These are phyloP conservation scores for Brachionus rubens DNA, from an alignment of 1,140 invertebrate species.

Conservation along the genomic window DNA sequence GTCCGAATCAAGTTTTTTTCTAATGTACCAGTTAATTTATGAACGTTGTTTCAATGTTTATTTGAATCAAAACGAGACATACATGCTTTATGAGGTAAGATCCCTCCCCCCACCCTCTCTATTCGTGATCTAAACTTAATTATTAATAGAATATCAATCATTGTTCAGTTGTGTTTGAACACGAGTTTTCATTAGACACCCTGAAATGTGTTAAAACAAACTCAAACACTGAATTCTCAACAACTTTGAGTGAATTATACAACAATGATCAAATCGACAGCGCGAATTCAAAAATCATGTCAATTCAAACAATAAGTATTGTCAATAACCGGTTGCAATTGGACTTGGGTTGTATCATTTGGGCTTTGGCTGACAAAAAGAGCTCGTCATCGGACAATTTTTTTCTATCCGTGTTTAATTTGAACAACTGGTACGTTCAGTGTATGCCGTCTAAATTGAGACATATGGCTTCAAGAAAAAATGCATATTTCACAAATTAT, in stretches of 20 bases:
- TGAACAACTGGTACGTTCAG: conserved; percentile 33
- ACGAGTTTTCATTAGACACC: background rate
- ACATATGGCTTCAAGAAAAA: background rate
- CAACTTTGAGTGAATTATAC: background rate
- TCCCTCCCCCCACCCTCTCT: background rate
- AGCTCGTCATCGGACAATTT: background rate
- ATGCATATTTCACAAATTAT: conserved; percentile 11
- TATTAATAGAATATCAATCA: background rate
- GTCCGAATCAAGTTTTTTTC: conserved; percentile 5
- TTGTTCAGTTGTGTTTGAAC: conserved; percentile 10
- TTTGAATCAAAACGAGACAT: background rate
- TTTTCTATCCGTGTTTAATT: background rate
- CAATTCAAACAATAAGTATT: background rate
- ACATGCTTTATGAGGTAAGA: conserved; percentile 1
- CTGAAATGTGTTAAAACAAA: conserved; percentile 33
- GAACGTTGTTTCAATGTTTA: background rate
- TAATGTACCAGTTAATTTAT: conserved; percentile 12
- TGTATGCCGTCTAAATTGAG: conserved; percentile 9
- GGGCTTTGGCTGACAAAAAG: conserved; percentile 13
- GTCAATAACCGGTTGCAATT: conserved; percentile 7
- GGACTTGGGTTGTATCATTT: background rate
- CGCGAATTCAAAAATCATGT: conserved; percentile 18
- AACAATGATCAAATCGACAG: conserved; percentile 6
- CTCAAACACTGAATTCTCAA: background rate
- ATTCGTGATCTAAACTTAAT: background rate